These are phyloP conservation scores for Ctenosaura bakeri DNA, from an alignment of 2,797 vertebrate species.

Conservation along the genomic window DNA sequence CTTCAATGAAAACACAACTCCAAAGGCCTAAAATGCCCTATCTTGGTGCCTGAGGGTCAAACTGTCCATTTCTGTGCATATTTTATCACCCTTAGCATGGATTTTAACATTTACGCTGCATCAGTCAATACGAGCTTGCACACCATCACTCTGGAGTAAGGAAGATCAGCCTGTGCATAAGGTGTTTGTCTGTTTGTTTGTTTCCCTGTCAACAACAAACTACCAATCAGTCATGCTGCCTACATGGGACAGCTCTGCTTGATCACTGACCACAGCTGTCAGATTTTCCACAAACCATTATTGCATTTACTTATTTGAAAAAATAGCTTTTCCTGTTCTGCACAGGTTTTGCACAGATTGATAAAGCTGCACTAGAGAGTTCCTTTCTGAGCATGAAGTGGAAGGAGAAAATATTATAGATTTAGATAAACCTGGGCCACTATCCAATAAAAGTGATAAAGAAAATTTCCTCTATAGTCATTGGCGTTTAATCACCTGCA, in stretches of 20 bases:
- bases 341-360: constrained; percentile 13
- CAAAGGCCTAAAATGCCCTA: too few relatives aligned
- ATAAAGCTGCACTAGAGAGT: constrained; percentile 15
- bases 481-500: constrained; percentile 18
- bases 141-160: neutral
- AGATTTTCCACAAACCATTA: constrained; percentile 9
- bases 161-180: too few relatives aligned
- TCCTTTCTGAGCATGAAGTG: neutral
- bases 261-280: neutral
- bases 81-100: too few relatives aligned
- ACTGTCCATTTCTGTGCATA: too few relatives aligned
- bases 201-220: neutral
- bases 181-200: too few relatives aligned
- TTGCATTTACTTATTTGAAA: neutral
- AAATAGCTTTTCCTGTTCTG: neutral
- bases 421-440: neutral
- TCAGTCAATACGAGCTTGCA: neutral
- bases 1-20: too few relatives aligned
- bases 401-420: neutral
- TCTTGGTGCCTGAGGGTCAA: too few relatives aligned
- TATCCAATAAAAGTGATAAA: constrained; percentile 21
- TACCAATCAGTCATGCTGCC: neutral
- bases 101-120: too few relatives aligned
- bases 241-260: neutral
- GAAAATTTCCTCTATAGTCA: constrained; percentile 13